These are phyloP conservation scores for Coilia nasus DNA, from an alignment of 2,797 vertebrate genomes.

Conservation along the genomic window DNA sequence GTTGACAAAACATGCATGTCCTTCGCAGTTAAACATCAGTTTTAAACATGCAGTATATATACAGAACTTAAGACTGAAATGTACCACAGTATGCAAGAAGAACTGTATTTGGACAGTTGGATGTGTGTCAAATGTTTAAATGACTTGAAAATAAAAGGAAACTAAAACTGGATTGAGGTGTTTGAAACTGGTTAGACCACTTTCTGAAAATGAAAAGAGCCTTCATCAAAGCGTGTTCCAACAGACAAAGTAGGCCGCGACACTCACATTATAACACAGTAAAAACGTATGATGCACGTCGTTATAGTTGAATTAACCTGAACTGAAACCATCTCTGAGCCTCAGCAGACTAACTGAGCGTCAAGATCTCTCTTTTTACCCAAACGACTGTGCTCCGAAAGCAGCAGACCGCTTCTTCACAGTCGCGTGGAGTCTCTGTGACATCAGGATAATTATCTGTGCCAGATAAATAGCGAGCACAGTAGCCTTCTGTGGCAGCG, in stretches of 20 bases:
- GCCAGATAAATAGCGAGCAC: neutral
- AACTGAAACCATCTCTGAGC: neutral
- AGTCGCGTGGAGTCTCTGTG: neutral
- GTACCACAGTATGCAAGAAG: neutral
- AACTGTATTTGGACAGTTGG: neutral
- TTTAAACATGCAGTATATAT: neutral
- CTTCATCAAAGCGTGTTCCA: constrained; percentile 11
- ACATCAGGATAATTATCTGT: constrained; percentile 10
- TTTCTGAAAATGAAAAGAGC: neutral
- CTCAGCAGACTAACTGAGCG: neutral
- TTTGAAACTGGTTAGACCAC: constrained; percentile 20
- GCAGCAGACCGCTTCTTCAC: too few relatives aligned
- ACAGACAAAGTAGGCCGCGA: constrained; percentile 18
- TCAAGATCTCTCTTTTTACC: neutral
- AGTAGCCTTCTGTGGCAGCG: neutral
- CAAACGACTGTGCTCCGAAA: neutral
- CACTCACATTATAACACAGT: neutral
- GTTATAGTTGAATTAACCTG: constrained; percentile 12
- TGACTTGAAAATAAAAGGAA: neutral
- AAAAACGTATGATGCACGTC: neutral
- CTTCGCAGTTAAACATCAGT: neutral
- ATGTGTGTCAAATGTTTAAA: neutral
- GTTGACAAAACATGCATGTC: neutral
- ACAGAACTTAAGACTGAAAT: neutral
- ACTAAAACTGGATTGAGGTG: neutral